Conservation (phyloP, 2,113 vertebrate genomes). For the Bujurquina vittata region DNA sequence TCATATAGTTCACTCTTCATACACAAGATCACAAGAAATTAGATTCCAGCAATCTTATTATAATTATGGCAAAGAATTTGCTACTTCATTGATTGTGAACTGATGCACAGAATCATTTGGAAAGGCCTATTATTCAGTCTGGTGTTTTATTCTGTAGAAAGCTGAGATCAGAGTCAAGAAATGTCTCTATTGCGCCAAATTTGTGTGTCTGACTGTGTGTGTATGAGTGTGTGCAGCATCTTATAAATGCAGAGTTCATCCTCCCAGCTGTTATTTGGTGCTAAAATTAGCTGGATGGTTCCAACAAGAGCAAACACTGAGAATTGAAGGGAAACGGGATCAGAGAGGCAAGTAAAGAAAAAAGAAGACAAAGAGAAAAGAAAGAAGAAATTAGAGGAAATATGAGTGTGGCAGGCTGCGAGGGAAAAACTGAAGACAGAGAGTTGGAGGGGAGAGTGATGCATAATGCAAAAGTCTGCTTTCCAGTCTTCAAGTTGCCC, state of each 20-base stretch:
- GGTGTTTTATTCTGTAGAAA: constrained; percentile 39
- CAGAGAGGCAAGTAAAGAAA: neutral
- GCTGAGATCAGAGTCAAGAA: constrained; percentile 29
- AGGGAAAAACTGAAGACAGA: neutral
- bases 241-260: constrained; percentile 28
- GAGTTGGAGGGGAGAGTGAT: constrained; percentile 6
- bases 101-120: constrained; percentile 25
- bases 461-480: constrained; percentile 59
- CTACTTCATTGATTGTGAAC: constrained; percentile 54
- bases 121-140: constrained; percentile 17
- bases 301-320: constrained; percentile 37
- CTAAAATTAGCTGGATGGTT: constrained; percentile 46
- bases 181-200: constrained; percentile 11
- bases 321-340: neutral
- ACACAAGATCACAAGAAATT: constrained; percentile 16
- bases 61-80: constrained; percentile 7
- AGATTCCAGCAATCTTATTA: constrained; percentile 11
- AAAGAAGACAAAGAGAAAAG: neutral
- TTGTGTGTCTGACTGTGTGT: neutral
- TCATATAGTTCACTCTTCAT: neutral
- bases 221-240: neutral
- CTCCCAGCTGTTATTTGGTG: constrained; percentile 33
- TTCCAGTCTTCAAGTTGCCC: constrained; percentile 42
- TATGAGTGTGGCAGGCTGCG: neutral
- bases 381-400: neutral